Base-by-base conservation (phyloP, 2,797 vertebrate genomes). In the Periparus ater region DNA sequence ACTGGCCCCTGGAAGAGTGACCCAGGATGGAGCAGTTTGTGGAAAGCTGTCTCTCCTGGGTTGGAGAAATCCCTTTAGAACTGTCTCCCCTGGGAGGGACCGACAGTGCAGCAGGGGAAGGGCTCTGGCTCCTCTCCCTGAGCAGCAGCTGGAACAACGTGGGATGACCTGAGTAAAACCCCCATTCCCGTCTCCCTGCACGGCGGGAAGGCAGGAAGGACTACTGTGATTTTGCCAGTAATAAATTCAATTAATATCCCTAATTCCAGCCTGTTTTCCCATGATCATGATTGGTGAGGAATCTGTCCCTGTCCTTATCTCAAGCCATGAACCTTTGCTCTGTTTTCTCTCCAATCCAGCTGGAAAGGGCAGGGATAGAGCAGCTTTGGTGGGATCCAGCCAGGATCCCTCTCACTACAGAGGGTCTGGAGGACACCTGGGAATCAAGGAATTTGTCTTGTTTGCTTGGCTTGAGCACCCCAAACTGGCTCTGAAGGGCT, bases 401-500 rank as follows among this genome's bases (percentile, higher is more conserved):
- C 58, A 83, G 50, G 42, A 55, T 40, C 40, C 23, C 13, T 10
- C 19, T 17, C 51, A 17, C 29, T 29, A 9, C 30, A 73, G 13
- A 2, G n/a, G 9, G 47, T 50, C 44, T 10, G 32, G 26, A 42
- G 17, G 13, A 44, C 50, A 27, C n/a, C n/a, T 15, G 27, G 13
- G 38, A 55, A 50, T 34, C 3, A 16, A 32, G 50, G n/a, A 23
- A 17, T 30, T 29, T 16, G 13, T 10, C 9, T 11, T 10, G 14
- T 66, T 68, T 3, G 6, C 21, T 54, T n/a, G 62, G 23, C 47
- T 34, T 5, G 4, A 53, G 22, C 1, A 0, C 13, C 23, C 22
- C 47, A 21, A 11, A 10, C 3, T 0, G 3, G 25, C 3, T 10
- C 48, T 51, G 66, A 42, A 50, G n/a, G 53, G 66, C 38, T 73